Evolutionary conservation across 2,113 vertebrate genomes (phyloP).

Genomic region (Octodon degus): DNA sequence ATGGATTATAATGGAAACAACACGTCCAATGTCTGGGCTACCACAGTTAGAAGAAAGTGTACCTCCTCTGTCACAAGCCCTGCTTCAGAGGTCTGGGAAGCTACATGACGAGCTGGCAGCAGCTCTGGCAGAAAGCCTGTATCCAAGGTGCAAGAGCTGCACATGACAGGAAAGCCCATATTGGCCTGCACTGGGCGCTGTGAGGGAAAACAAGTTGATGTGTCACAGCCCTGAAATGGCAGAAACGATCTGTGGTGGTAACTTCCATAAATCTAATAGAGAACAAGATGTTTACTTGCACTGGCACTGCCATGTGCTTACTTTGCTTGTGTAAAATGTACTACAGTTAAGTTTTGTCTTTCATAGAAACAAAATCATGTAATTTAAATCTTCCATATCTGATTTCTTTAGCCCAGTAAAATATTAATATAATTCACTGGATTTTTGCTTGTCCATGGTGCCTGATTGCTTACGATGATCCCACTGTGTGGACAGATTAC

Average conservation of each 20-base stretch:
- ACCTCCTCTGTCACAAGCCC: neutral
- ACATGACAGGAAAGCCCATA: neutral
- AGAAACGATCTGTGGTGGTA: neutral
- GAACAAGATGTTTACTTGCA: neutral
- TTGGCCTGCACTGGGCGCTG: neutral
- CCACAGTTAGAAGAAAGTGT: neutral
- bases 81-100: neutral
- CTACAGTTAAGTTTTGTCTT: constrained; percentile 8
- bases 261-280: neutral
- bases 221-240: neutral
- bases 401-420: neutral
- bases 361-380: neutral
- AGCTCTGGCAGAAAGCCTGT: neutral
- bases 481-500: neutral
- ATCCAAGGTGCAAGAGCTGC: neutral
- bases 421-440: neutral
- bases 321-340: neutral
- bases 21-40: neutral
- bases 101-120: neutral
- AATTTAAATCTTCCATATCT: neutral
- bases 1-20: neutral
- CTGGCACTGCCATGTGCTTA: neutral
- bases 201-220: neutral
- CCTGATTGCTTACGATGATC: neutral
- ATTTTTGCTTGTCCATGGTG: neutral